These are phyloP conservation scores for Acanthoscelides obtectus DNA, from an alignment of 2,888 invertebrate genomes.

Conservation along the genomic window DNA sequence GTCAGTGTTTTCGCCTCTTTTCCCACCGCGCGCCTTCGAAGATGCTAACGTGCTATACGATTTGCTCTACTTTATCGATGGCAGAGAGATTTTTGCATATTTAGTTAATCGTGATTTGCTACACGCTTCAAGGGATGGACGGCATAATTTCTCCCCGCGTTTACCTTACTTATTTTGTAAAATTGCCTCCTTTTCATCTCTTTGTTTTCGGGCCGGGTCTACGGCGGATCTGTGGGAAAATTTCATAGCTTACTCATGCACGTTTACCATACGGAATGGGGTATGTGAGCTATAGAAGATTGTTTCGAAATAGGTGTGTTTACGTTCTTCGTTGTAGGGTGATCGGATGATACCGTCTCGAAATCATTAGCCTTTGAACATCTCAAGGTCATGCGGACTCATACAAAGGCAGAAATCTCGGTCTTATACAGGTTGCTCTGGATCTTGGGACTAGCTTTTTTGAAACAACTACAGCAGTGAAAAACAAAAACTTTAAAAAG, in stretches of 20 bases:
- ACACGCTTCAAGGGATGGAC: slow-evolving; percentile 13
- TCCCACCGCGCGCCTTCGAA: neutral
- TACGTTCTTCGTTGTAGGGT: neutral
- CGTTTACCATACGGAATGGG: neutral
- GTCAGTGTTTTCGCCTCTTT: neutral
- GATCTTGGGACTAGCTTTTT: too few relatives aligned
- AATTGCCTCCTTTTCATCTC: slow-evolving; percentile 12
- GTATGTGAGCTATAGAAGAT: neutral
- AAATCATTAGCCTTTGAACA: too few relatives aligned
- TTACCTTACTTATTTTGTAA: slow-evolving; percentile 12
- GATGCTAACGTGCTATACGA: neutral
- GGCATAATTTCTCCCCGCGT: slow-evolving; percentile 17
- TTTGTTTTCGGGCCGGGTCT: slow-evolving; percentile 2
- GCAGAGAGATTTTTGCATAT: slow-evolving; percentile 17
- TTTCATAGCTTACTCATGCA: neutral
- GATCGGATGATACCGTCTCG: neutral
- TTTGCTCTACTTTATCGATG: slow-evolving; percentile 20
- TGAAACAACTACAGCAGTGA: too few relatives aligned
- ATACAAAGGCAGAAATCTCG: too few relatives aligned
- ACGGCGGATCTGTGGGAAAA: neutral
- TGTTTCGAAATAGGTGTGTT: neutral
- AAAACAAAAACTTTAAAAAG: too few relatives aligned
- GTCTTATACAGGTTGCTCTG: too few relatives aligned
- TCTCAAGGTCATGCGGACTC: too few relatives aligned
- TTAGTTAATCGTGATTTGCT: slow-evolving; percentile 19